Evolutionary conservation across 2,888 invertebrate species (phyloP), one percentile per base, ranked within the genome.

Genomic region (Eilema sororculum): DNA sequence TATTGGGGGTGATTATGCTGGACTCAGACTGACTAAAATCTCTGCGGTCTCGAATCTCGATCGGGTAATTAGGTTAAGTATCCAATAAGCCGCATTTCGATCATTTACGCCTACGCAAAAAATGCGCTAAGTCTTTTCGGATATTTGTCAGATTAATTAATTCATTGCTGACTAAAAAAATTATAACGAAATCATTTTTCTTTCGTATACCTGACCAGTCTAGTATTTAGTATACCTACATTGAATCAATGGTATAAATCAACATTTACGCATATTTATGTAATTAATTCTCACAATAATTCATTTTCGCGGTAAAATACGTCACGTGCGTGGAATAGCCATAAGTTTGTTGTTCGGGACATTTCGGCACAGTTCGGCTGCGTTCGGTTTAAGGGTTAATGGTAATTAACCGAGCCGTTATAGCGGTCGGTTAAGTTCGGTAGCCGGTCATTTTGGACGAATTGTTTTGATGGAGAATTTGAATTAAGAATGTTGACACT

Each of bases 311-410:
- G 78, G 72, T 68, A 74, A 79, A 76, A 74, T 78, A 70, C 85
- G 77, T 78, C 90, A 86, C 81, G 85, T 90, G 90, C 82, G 72
- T 82, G 78, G 80, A 87, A 90, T 87, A 67, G 87, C 85, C 71
- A 61, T 70, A 84, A 90, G 85, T 89, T 90, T 82, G 82, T 74
- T 71, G 75, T 77, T 81, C 73, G 74, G 78, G 73, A 71, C 69
- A 79, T 75, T 73, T 78, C 67, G 67, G 67, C 24, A 69, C 65
- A 65, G 70, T 69, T 80, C 78, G 82, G 72, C 61, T 67, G 25
- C 5, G 66, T 41, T 78, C 73, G 73, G 76, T 56, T 85, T 82
- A 87, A 80, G 84, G 90, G 89, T 89, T 84, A 86, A 82, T 77
- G 72, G 85, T 82, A 86, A 89, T 89, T 87, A 88, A 83, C 83